Percentiles rank a stretch among this genome's conserved stretches.
Evolutionary conservation across 2,888 invertebrate genomes (phyloP).

Genomic region (Eristalinus aeneus): DNA sequence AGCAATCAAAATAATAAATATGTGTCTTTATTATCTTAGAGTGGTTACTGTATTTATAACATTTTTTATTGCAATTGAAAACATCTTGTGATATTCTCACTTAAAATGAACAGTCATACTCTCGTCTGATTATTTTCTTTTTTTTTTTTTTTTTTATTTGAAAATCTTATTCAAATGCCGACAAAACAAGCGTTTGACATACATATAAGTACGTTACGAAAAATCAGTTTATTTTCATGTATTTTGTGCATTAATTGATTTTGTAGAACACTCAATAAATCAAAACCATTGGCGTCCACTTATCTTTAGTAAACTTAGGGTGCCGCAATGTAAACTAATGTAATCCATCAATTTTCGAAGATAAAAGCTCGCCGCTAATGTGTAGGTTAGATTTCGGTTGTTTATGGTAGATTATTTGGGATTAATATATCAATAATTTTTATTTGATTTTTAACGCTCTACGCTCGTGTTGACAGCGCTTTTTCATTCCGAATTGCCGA

Average conservation of each 20-base stretch:
- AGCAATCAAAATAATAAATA: conserved; percentile 25
- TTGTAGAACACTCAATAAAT: conserved; percentile 54
- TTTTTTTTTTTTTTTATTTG: background rate
- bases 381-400: conserved; percentile 56
- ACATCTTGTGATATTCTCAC: conserved; percentile 7
- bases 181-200: background rate
- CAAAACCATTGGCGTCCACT: conserved; percentile 50
- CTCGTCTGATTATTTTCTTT: background rate
- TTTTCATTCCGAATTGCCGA: conserved; percentile 53
- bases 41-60: background rate
- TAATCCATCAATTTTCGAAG: conserved; percentile 58
- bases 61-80: conserved; percentile 1
- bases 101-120: background rate
- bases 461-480: conserved; percentile 20
- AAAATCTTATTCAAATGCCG: conserved; percentile 2
- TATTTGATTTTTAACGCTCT: conserved; percentile 55
- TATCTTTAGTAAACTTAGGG: conserved; percentile 57
- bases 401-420: conserved; percentile 60
- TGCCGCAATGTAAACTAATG: conserved; percentile 57
- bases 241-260: conserved; percentile 55
- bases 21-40: conserved; percentile 3
- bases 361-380: conserved; percentile 61
- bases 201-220: background rate
- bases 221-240: conserved; percentile 40
- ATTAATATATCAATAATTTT: conserved; percentile 60